Percentiles rank a stretch among this genome's conserved stretches.
Evolutionary conservation across 2,888 invertebrate genomes (phyloP).

Genomic region (Mystacides longicornis): DNA sequence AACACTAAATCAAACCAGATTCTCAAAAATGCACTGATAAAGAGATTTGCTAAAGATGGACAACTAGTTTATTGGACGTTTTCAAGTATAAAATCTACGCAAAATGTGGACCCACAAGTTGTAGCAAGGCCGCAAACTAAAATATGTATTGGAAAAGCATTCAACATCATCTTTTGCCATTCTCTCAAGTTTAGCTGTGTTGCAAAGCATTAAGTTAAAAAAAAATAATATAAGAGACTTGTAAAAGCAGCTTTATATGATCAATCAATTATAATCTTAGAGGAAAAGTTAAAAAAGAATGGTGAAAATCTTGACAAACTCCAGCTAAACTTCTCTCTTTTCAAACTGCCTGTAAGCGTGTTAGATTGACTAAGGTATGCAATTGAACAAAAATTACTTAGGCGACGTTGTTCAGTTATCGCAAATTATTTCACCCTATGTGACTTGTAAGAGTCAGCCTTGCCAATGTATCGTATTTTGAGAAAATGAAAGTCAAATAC

Average conservation of each 20-base stretch:
- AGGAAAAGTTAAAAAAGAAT: too few relatives aligned
- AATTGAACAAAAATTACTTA: conserved; percentile 19
- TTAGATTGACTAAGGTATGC: conserved; percentile 24
- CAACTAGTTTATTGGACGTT: conserved; percentile 11
- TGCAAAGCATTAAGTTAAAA: neutral
- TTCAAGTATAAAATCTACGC: conserved; percentile 8
- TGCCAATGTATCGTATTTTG: conserved; percentile 9
- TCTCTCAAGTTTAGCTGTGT: conserved; percentile 25
- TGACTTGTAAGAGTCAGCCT: conserved; percentile 6
- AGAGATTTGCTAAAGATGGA: neutral
- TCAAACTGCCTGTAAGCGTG: conserved; percentile 25
- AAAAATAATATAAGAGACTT: neutral
- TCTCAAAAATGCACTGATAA: conserved; percentile 4
- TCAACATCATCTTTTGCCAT: conserved; percentile 21
- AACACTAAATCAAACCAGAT: neutral
- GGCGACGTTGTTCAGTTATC: conserved; percentile 21
- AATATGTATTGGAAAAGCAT: conserved; percentile 17
- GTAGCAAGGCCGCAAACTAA: conserved; percentile 23
- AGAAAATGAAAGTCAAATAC: neutral
- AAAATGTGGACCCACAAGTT: neutral
- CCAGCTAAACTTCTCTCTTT: conserved; percentile 24
- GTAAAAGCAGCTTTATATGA: neutral
- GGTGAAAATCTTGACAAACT: conserved; percentile 4
- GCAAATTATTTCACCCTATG: conserved; percentile 20
- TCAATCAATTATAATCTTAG: neutral